These are phyloP conservation scores for Urocolius indicus DNA, from an alignment of 2,113 vertebrate species.

Conservation along the genomic window DNA sequence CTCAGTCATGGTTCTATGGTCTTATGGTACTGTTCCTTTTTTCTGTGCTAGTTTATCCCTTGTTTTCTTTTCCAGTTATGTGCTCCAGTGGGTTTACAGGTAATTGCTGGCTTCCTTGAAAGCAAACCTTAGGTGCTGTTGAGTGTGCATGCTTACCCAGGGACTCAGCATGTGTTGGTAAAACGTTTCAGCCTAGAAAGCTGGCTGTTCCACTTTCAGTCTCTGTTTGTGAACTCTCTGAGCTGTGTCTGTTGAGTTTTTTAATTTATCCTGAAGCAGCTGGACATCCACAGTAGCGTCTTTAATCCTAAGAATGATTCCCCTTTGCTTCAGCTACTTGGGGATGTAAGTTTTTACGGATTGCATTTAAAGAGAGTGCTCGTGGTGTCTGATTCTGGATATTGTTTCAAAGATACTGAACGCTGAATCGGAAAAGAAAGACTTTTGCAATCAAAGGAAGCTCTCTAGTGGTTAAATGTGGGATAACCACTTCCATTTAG, in stretches of 20 bases:
- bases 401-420: not conserved
- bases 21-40: not conserved
- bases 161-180: not conserved
- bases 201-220: too few species aligned
- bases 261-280: not conserved
- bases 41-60: not conserved
- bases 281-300: not conserved
- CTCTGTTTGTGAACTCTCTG: not conserved
- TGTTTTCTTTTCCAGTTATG: not conserved
- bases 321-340: not conserved
- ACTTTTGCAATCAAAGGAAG: not conserved
- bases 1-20: not conserved
- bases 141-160: not conserved
- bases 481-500: not conserved
- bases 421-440: rapidly evolving
- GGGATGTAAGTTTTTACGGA: not conserved
- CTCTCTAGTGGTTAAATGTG: constrained; percentile 10
- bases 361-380: not conserved
- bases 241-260: too few species aligned
- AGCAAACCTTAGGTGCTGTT: not conserved
- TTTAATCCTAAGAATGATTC: not conserved
- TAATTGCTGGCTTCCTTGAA: not conserved
- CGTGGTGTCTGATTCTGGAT: not conserved
- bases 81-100: not conserved
- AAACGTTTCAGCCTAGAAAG: not conserved